Percentiles rank a stretch among this genome's conserved stretches.
These are phyloP conservation scores for Caenorhabditis elegans DNA, from an alignment of 1,140 invertebrate genomes.

Conservation along the genomic window DNA sequence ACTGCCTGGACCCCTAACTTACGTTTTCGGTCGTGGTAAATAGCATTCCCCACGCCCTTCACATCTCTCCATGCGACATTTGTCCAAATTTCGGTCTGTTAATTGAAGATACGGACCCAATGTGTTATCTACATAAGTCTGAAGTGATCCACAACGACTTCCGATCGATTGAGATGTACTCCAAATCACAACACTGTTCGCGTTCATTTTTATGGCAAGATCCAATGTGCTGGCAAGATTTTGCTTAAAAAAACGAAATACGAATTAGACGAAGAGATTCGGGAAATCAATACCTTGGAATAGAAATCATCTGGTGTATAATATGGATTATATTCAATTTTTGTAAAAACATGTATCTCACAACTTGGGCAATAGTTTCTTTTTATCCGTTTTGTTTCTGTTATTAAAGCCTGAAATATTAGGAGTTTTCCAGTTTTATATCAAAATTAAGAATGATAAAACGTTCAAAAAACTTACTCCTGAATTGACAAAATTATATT, in stretches of 20 bases:
- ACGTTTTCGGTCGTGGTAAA: neutral
- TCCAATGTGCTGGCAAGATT: conserved; percentile 13
- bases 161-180: neutral
- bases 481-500: neutral
- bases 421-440: too few relatives aligned
- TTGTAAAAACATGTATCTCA: conserved; percentile 8
- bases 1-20: neutral
- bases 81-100: neutral
- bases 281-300: neutral
- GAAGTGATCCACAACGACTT: neutral
- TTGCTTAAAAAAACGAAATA: neutral
- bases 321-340: conserved; percentile 27
- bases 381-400: conserved; percentile 29
- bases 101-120: neutral
- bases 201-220: conserved; percentile 25
- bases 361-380: neutral
- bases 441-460: too few relatives aligned
- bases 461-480: neutral
- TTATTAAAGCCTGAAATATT: neutral
- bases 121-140: neutral
- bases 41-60: neutral
- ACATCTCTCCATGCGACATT: neutral
- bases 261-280: neutral
- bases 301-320: neutral
- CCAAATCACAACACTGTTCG: conserved; percentile 9